Evolutionary conservation across 2,888 invertebrate species (phyloP), one percentile per base, ranked within the genome.

Genomic region (Luffia ferchaultella): DNA sequence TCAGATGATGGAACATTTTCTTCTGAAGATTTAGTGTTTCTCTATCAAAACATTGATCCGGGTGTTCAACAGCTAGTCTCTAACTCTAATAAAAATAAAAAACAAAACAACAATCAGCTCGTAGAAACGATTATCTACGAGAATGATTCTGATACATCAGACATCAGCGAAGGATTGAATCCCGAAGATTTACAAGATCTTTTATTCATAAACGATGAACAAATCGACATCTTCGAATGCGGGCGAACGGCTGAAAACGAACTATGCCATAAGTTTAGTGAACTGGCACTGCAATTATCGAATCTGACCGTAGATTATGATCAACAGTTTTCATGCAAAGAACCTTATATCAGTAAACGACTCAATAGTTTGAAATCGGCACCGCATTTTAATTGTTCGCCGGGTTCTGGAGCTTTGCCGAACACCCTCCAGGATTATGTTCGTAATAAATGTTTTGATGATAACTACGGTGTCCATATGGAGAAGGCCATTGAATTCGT

Each of bases 391-490:
- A 15, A 63, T 57, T n/a, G n/a, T n/a, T n/a, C n/a, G n/a, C n/a
- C n/a, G n/a, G n/a, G n/a, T n/a, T 41, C 55, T 61, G 2, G 59
- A 61, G 15, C 62, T 17, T 7, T 63, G 18, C 58, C 61, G 1
- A 64, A 67, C n/a, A 40, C 63, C 2, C 50, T 70, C 12, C 5
- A 30, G 12, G 79, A 83, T 56, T 80, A 74, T 51, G 68, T 82
- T 52, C 76, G 73, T 55, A 74, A 73, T 58, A 76, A 76, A 54
- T 67, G 72, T 1, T 57, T 76, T 2, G 79, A 79, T 54, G 76
- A 78, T 46, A 75, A 76, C 56, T 75, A 73, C 50, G 76, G 69
- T 54, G 76, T 79, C 57, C 73, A 80, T 54, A 77, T 83, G 77
- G 82, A 83, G 12, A 79, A 72, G 50, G 66, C 82, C 3, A 80